These are phyloP conservation scores for human DNA, from an alignment of 2,113 vertebrate species.

Conservation along the genomic window DNA sequence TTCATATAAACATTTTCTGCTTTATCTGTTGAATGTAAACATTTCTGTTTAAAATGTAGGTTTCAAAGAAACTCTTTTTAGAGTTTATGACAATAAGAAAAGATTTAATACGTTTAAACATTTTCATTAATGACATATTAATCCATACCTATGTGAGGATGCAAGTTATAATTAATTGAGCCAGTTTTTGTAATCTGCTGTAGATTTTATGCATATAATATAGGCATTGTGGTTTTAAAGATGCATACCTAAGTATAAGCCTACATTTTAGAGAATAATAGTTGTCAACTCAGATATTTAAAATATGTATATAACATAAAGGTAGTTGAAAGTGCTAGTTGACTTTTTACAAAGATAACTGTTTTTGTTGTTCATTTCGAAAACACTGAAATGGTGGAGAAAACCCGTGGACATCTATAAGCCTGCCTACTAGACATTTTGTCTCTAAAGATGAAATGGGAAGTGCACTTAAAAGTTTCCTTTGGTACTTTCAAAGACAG, in stretches of 20 bases:
- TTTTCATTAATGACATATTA: not conserved
- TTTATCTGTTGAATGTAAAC: not conserved
- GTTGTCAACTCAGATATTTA: not conserved
- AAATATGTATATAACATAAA: not conserved
- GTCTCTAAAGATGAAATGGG: slow-evolving; percentile 69
- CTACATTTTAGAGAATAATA: not conserved
- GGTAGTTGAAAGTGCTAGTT: slow-evolving; percentile 34
- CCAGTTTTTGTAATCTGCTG: not conserved
- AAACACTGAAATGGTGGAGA: slow-evolving; percentile 49
- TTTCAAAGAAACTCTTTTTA: not conserved
- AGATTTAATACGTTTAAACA: not conserved
- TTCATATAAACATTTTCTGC: not conserved
- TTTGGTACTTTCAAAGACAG: slow-evolving; percentile 75
- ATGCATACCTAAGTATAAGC: not conserved
- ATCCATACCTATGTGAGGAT: not conserved
- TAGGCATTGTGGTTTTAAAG: not conserved
- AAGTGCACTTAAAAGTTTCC: slow-evolving; percentile 68
- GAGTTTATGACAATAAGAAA: not conserved
- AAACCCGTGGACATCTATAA: slow-evolving; percentile 7
- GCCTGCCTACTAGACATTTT: slow-evolving; percentile 52
- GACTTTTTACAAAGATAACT: slow-evolving; percentile 35
- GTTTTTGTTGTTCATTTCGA: slow-evolving; percentile 64
- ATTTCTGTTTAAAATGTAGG: not conserved
- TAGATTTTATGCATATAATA: not conserved
- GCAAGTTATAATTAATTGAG: not conserved